Evolutionary conservation across 2,888 invertebrate species (phyloP).

Genomic region (Taphrorychus bicolor): DNA sequence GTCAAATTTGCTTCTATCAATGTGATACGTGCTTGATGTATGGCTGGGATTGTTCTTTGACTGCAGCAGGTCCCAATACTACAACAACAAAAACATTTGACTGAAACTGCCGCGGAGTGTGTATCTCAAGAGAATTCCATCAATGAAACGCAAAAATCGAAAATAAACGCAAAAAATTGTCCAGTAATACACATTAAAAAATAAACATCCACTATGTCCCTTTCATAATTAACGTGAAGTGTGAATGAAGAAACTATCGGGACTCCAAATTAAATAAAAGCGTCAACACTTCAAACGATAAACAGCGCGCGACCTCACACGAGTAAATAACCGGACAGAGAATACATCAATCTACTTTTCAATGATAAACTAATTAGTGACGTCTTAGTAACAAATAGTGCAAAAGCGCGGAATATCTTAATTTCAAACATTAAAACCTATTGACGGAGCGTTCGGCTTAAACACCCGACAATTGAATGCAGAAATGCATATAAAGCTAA

Average conservation of each 20-base stretch:
- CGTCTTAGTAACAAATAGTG: constrained; percentile 14
- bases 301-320: background rate
- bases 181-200: background rate
- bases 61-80: constrained; percentile 79
- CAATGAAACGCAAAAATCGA: too few relatives aligned
- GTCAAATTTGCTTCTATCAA: constrained; percentile 52
- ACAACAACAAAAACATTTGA: constrained; percentile 36
- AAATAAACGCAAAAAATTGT: too few relatives aligned
- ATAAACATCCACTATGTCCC: background rate
- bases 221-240: background rate
- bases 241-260: too few relatives aligned
- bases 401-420: constrained; percentile 29
- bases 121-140: background rate
- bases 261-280: too few relatives aligned
- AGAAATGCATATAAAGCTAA: constrained; percentile 27
- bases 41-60: constrained; percentile 59
- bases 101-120: background rate
- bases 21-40: constrained; percentile 57
- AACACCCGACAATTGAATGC: constrained; percentile 22
- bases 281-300: background rate
- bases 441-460: constrained; percentile 13
- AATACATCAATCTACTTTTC: background rate
- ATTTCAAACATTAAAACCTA: constrained; percentile 22
- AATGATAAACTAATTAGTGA: constrained; percentile 24
- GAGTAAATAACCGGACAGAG: background rate